phyloP scores from a whole-genome alignment of 2,888 invertebrate species.

The Dione vanillae region DNA sequence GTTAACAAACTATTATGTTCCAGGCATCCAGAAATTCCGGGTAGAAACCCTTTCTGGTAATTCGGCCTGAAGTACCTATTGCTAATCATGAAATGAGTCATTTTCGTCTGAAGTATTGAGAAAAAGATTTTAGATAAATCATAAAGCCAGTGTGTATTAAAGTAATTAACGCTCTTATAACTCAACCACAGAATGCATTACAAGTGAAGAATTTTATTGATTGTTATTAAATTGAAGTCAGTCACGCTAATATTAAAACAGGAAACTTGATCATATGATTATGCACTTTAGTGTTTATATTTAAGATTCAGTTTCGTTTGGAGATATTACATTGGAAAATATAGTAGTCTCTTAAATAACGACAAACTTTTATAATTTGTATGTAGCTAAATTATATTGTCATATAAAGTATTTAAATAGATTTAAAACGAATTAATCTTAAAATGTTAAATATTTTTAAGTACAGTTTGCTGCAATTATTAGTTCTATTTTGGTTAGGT shows the following conservation, averaged over 20 bases:
- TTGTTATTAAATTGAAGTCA: slow-evolving; percentile 32
- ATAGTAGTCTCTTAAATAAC: neutral
- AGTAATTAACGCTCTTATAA: neutral
- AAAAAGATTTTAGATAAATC: no score
- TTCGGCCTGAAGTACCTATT: no score
- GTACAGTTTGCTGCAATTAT: no score
- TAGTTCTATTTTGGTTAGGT: no score
- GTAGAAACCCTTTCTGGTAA: no score
- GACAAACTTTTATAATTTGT: neutral
- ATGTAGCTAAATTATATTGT: neutral
- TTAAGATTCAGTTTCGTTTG: neutral
- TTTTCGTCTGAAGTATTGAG: no score
- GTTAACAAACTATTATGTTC: no score
- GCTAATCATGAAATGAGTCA: no score
- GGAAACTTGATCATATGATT: neutral
- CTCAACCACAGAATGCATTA: slow-evolving; percentile 14
- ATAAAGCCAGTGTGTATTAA: neutral
- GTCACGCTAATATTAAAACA: slow-evolving; percentile 28
- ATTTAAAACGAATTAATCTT: no score
- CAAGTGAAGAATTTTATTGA: slow-evolving; percentile 26
- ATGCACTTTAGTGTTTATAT: neutral
- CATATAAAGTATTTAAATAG: neutral
- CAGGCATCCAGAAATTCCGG: no score
- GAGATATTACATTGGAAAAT: neutral
- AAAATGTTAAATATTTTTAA: no score